phyloP scores from a whole-genome alignment of 1,140 invertebrate genomes.

The Gryon sp. region DNA sequence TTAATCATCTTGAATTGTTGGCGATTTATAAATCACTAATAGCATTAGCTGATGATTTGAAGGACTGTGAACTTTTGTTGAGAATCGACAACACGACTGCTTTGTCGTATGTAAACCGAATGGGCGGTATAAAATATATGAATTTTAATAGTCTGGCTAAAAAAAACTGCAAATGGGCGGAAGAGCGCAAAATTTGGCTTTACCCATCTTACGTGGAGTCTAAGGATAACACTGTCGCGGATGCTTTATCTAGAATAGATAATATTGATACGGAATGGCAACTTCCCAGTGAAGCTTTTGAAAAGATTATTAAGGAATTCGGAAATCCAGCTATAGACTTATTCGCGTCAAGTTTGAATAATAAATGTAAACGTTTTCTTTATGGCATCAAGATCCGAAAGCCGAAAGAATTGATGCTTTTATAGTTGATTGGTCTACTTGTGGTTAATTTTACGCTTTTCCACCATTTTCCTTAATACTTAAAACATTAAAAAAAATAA shows the following conservation, averaged over 20 bases:
- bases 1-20: slow-evolving; percentile 38
- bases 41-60: slow-evolving; percentile 2
- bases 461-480: slow-evolving; percentile 62
- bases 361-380: slow-evolving; percentile 57
- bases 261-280: slow-evolving; percentile 56
- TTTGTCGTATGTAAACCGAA: slow-evolving; percentile 56
- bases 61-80: slow-evolving; percentile 30
- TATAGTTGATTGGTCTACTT: slow-evolving; percentile 46
- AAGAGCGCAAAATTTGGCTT: slow-evolving; percentile 49
- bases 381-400: slow-evolving; percentile 52
- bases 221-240: slow-evolving; percentile 56
- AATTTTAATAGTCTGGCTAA: slow-evolving; percentile 27
- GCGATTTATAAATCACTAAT: slow-evolving; percentile 15
- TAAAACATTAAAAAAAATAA: slow-evolving; percentile 46
- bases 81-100: slow-evolving; percentile 63
- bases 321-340: slow-evolving; percentile 59
- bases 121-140: slow-evolving; percentile 58
- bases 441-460: slow-evolving; percentile 55
- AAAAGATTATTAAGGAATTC: slow-evolving; percentile 54
- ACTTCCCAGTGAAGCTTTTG: slow-evolving; percentile 24
- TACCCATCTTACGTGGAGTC: slow-evolving; percentile 52
- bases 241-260: slow-evolving; percentile 49
- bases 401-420: slow-evolving; percentile 56
- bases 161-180: slow-evolving; percentile 64
- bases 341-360: slow-evolving; percentile 59